These are phyloP conservation scores for Brachionus plicatilis DNA, from an alignment of 1,140 invertebrate species.

Conservation along the genomic window DNA sequence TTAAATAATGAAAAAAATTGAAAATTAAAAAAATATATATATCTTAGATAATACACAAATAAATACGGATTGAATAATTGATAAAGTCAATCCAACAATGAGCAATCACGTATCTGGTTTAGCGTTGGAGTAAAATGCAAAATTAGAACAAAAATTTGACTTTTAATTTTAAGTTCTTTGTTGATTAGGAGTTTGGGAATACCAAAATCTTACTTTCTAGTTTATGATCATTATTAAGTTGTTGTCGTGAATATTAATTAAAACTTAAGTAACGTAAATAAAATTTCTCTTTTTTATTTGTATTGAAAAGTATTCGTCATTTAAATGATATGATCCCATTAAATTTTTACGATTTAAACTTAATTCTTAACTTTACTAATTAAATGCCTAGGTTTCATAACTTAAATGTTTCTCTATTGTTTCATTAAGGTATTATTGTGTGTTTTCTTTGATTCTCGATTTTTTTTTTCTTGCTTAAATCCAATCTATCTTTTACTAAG, in stretches of 20 bases:
- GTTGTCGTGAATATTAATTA: slow-evolving; percentile 25
- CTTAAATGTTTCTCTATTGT: slow-evolving; percentile 36
- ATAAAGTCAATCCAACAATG: slow-evolving; percentile 28
- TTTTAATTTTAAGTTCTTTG: slow-evolving; percentile 4
- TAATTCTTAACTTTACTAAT: slow-evolving; percentile 37
- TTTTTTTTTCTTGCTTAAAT: neutral
- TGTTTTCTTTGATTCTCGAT: neutral
- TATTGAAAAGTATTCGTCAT: slow-evolving; percentile 3
- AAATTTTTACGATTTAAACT: slow-evolving; percentile 14
- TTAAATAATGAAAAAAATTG: neutral
- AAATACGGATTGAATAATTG: slow-evolving; percentile 19
- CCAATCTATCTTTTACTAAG: neutral
- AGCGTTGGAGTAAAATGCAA: neutral
- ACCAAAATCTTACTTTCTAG: slow-evolving; percentile 5
- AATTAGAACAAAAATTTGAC: neutral
- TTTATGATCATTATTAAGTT: slow-evolving; percentile 23
- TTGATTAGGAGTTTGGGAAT: neutral
- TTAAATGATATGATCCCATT: slow-evolving; percentile 27
- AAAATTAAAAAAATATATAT: neutral
- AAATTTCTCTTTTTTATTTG: neutral
- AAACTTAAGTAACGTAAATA: slow-evolving; percentile 26
- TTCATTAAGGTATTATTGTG: neutral
- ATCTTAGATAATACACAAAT: neutral
- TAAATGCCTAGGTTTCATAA: slow-evolving; percentile 33
- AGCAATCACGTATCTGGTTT: slow-evolving; percentile 22